phyloP scores from a whole-genome alignment of 2,113 vertebrate species.

The Oenanthe oenanthe region DNA sequence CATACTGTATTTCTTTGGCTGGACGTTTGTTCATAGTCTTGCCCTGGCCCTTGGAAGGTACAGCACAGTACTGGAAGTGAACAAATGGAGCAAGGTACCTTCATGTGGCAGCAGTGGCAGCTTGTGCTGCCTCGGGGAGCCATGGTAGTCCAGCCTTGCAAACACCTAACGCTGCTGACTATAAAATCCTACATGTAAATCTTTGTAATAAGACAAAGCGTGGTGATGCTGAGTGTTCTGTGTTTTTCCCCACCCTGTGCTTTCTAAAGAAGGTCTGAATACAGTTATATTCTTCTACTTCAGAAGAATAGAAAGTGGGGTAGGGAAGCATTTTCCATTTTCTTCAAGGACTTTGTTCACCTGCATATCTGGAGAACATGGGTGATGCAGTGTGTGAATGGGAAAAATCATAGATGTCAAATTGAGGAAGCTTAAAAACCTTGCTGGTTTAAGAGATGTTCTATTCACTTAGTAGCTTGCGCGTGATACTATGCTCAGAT shows the following conservation, averaged over 20 bases:
- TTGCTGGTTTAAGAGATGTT: neutral
- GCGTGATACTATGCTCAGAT: neutral
- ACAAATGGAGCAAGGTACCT: neutral
- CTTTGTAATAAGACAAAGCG: accelerated
- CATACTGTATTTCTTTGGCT: neutral
- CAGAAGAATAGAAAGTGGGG: neutral
- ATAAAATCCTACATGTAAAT: accelerated
- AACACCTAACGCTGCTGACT: neutral
- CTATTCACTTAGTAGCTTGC: neutral
- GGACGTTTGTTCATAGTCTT: accelerated
- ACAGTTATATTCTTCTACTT: neutral
- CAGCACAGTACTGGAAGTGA: neutral
- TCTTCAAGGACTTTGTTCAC: neutral
- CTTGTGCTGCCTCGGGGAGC: accelerated
- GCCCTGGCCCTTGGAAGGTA: neutral
- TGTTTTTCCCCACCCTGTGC: accelerated
- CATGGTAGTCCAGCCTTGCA: neutral
- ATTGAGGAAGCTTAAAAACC: neutral
- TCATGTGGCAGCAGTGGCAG: neutral
- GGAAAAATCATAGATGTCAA: neutral
- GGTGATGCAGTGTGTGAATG: neutral
- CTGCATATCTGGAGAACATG: neutral
- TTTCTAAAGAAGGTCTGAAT: neutral
- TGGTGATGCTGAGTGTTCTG: neutral
- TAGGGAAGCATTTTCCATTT: neutral